phyloP scores from a whole-genome alignment of 2,797 vertebrate genomes.

The Antrozous pallidus region DNA sequence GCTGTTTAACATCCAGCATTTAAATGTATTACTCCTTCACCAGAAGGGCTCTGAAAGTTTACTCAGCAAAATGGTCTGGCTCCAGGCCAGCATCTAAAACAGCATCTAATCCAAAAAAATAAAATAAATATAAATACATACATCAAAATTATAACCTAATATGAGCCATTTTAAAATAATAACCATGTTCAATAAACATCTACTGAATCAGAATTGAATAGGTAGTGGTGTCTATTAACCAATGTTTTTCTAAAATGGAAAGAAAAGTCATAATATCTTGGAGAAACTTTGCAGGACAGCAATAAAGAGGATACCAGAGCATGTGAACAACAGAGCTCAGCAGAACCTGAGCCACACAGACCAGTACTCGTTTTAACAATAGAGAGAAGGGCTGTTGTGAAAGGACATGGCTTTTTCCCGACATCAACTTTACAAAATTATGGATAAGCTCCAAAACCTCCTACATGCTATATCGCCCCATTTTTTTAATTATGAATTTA shows the following conservation, averaged over 20 bases:
- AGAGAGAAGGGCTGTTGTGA: not conserved
- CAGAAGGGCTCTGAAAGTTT: slow-evolving; percentile 38
- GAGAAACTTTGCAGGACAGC: not conserved
- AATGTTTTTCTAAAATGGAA: slow-evolving; percentile 53
- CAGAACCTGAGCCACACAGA: not conserved
- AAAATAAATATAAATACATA: not conserved
- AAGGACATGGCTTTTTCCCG: not conserved
- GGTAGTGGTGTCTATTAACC: slow-evolving; percentile 16
- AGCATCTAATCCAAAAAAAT: slow-evolving; percentile 20
- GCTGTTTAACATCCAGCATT: not conserved
- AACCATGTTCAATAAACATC: not conserved
- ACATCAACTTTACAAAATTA: slow-evolving; percentile 25
- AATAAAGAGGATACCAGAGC: not conserved
- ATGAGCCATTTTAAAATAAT: not conserved
- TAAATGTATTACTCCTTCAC: not conserved
- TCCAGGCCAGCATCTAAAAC: slow-evolving; percentile 21
- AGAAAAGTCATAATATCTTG: slow-evolving; percentile 3
- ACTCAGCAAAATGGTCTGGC: slow-evolving; percentile 24
- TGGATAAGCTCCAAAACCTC: slow-evolving; percentile 22
- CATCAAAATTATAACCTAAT: not conserved
- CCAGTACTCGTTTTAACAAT: not conserved
- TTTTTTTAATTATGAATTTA: slow-evolving; percentile 16
- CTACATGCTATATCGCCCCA: not conserved
- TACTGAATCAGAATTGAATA: not conserved
- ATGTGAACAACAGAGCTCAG: not conserved